Evolutionary conservation across 2,113 vertebrate species (phyloP), one percentile per base, ranked within the genome.

Genomic region (Mandrillus leucophaeus): DNA sequence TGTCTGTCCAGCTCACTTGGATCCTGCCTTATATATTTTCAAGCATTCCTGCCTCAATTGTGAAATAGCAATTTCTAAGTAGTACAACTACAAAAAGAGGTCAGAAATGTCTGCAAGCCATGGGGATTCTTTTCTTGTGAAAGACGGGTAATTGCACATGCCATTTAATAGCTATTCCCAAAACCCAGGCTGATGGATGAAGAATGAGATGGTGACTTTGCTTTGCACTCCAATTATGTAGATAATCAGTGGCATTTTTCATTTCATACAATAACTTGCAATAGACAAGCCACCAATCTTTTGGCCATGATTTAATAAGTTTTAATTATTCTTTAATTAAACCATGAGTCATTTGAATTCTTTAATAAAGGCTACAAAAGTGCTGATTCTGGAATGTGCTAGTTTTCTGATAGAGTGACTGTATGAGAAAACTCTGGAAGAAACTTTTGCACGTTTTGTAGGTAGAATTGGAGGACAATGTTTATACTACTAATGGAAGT

Each of bases 41-140:
- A 66, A 64, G 35, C 90, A 40, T 83, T 94, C 17, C 45, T 68
- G 5, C 25, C 17, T 94, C 25, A 20, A 2, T 90, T 97, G 27
- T 96, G 92, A 97, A 93, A 95, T 27, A 94, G 27, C 52, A 70
- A 6, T 76, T 64, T 84, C 25, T 16, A 68, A 55, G 50, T 70
- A 64, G 61, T 30, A 55, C 11, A 90, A 57, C n/a, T 10, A 45
- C 43, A 52, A 35, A 38, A 82, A n/a, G 10, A 61, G 72, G 40
- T 45, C 22, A 75, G 61, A 52, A 82, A 82, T 20, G 25, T 64
- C 18, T 85, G 23, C 43, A 35, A 88, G 50, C 22, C n/a, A 10
- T 30, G 25, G 32, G 17, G 52, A 59, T 79, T 93, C 5, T 66
- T 92, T 95, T 66, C 43, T 87, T 96, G n/a, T 91, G 61, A 93